These are phyloP conservation scores for Boulengerochromis microlepis DNA, from an alignment of 2,113 vertebrate species.

Conservation along the genomic window DNA sequence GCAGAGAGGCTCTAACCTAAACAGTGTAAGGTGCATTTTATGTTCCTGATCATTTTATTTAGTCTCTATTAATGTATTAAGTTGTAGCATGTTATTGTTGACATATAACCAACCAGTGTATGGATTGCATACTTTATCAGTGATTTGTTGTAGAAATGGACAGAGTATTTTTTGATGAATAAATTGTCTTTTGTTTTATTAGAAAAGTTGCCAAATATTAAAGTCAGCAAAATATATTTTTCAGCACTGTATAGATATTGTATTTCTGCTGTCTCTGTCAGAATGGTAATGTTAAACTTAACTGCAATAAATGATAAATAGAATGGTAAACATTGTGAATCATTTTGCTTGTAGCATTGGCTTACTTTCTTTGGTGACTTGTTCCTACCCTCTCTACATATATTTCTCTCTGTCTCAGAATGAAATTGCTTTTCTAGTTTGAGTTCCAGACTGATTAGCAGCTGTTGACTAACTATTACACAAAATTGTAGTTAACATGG, in stretches of 20 bases:
- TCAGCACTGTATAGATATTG: conserved; percentile 24
- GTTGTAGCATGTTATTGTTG: not conserved
- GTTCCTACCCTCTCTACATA: not conserved
- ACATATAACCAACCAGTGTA: not conserved
- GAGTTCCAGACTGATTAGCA: not conserved
- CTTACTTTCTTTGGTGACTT: not conserved
- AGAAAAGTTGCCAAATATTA: conserved; percentile 37
- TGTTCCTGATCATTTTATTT: not conserved
- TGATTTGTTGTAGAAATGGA: conserved; percentile 29
- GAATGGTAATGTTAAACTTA: conserved; percentile 4
- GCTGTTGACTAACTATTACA: not conserved
- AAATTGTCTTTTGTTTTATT: conserved; percentile 29
- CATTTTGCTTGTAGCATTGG: not conserved
- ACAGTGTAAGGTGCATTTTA: not conserved
- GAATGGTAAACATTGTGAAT: not conserved
- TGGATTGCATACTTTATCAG: not conserved
- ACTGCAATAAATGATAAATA: conserved; percentile 35
- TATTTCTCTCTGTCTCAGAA: not conserved
- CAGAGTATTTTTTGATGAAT: conserved; percentile 57
- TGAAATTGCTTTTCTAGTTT: not conserved
- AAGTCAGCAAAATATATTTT: conserved; percentile 45
- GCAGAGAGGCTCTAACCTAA: not conserved
- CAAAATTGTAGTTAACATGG: not conserved
- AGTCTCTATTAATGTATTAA: not conserved
- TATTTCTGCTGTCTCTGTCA: conserved; percentile 15